Percentiles rank a stretch among this genome's conserved stretches.
Conservation (phyloP, 2,888 invertebrate species). For the Drosophila kanekoi region DNA sequence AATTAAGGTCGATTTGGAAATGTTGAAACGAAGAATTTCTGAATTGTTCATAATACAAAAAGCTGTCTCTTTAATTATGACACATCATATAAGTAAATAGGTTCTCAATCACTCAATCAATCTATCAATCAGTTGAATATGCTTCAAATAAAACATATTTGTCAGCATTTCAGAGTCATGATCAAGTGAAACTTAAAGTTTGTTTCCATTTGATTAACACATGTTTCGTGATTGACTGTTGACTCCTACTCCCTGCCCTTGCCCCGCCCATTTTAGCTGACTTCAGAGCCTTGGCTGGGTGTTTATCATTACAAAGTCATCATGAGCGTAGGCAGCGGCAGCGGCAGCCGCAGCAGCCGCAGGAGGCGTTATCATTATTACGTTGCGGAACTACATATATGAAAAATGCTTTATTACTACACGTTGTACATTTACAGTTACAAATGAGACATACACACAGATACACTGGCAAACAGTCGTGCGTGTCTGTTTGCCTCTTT, state of each 20-base stretch:
- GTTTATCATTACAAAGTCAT: conserved; percentile 63
- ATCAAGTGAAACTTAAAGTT: conserved; percentile 13
- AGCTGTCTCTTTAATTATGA: no score
- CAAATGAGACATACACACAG: conserved; percentile 57
- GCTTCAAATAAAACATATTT: conserved; percentile 1
- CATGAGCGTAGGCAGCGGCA: conserved; percentile 24
- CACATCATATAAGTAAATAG: no score
- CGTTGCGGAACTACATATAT: conserved; percentile 52
- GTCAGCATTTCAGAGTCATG: conserved; percentile 2
- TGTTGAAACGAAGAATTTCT: not conserved
- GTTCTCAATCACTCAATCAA: not conserved
- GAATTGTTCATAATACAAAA: no score
- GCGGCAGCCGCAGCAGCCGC: conserved; percentile 4
- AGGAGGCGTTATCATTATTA: conserved; percentile 38
- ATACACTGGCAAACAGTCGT: conserved; percentile 55
- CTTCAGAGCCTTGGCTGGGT: conserved; percentile 28
- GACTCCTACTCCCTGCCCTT: not conserved
- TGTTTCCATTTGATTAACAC: conserved; percentile 58
- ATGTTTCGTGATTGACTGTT: conserved; percentile 35
- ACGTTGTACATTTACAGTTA: conserved; percentile 65
- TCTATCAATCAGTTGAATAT: conserved; percentile 8
- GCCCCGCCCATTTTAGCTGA: not conserved
- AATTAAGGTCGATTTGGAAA: not conserved
- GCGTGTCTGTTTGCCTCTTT: conserved; percentile 67
- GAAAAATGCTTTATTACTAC: conserved; percentile 71